These are phyloP conservation scores for Gymnocypris eckloni DNA, from an alignment of 2,797 vertebrate genomes.

Conservation along the genomic window DNA sequence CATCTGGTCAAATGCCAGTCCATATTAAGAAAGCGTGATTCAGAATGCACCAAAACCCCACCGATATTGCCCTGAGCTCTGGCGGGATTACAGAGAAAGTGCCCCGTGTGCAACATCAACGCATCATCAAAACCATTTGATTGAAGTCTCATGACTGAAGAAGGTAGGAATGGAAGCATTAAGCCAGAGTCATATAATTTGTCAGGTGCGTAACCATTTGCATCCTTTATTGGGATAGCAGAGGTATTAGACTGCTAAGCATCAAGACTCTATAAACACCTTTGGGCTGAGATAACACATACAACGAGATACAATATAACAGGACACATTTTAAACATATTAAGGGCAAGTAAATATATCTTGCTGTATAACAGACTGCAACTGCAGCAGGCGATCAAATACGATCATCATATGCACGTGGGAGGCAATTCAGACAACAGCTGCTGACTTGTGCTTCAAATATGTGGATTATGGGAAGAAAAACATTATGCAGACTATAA, in stretches of 20 bases:
- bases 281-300: conserved; percentile 20
- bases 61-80: not conserved
- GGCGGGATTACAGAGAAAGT: conserved; percentile 18
- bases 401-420: conserved; percentile 11
- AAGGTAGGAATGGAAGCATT: conserved; percentile 44
- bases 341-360: conserved; percentile 32
- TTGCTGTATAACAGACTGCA: conserved; percentile 34
- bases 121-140: not conserved
- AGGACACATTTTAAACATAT: conserved; percentile 25
- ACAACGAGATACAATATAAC: conserved; percentile 8
- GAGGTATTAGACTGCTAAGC: conserved; percentile 63
- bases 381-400: conserved; percentile 37
- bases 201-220: conserved; percentile 58
- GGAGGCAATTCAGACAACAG: conserved; percentile 44
- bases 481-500: conserved; percentile 20
- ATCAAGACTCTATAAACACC: conserved; percentile 54
- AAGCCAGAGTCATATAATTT: conserved; percentile 67
- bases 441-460: conserved; percentile 46
- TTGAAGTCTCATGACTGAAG: conserved; percentile 45
- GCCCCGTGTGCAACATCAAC: not conserved
- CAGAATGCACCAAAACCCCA: conserved; percentile 5
- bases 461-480: conserved; percentile 45
- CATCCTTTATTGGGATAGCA: conserved; percentile 67
- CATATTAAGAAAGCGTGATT: conserved; percentile 3
- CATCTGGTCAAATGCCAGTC: conserved; percentile 23